Conservation (phyloP, 2,797 vertebrate species). For the Melanotaenia boesemani region DNA sequence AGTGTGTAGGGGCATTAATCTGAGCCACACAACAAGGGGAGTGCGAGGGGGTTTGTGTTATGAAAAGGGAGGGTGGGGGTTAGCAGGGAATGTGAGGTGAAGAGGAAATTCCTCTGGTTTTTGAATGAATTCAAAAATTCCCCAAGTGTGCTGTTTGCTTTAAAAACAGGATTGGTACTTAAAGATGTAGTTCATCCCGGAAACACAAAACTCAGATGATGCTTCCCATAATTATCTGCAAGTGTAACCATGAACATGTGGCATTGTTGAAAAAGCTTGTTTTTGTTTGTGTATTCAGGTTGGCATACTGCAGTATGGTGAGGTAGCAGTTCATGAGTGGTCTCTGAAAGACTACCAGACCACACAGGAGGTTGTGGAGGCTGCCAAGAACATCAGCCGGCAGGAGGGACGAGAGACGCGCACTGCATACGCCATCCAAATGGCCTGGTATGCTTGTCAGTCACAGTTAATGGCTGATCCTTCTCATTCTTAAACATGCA, state of each 20-base stretch:
- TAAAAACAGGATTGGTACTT: slow-evolving; percentile 57
- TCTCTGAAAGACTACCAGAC: slow-evolving; percentile 89
- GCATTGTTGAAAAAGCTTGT: slow-evolving; percentile 35
- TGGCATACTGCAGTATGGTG: slow-evolving; percentile 94
- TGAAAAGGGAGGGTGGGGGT: slow-evolving; percentile 42
- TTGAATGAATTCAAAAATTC: slow-evolving; percentile 74
- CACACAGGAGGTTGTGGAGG: slow-evolving; percentile 89
- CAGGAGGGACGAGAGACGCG: slow-evolving; percentile 93
- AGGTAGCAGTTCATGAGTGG: slow-evolving; percentile 91
- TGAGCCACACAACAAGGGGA: slow-evolving; percentile 52
- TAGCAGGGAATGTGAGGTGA: slow-evolving; percentile 72
- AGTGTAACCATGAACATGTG: slow-evolving; percentile 28
- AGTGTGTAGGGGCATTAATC: slow-evolving; percentile 30
- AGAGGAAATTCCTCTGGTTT: slow-evolving; percentile 83
- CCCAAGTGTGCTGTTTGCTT: slow-evolving; percentile 67
- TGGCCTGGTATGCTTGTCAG: slow-evolving; percentile 87
- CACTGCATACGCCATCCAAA: slow-evolving; percentile 89
- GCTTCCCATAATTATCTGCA: slow-evolving; percentile 41
- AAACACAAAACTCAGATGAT: slow-evolving; percentile 49
- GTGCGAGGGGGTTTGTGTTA: slow-evolving; percentile 46
- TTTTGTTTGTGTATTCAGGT: slow-evolving; percentile 80
- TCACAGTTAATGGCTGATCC: slow-evolving; percentile 25
- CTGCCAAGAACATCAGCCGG: slow-evolving; percentile 93
- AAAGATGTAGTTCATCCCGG: slow-evolving; percentile 56
- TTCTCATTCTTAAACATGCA: slow-evolving; percentile 11